phyloP scores from a whole-genome alignment of 2,888 invertebrate species.

The Palloptera scutellata region DNA sequence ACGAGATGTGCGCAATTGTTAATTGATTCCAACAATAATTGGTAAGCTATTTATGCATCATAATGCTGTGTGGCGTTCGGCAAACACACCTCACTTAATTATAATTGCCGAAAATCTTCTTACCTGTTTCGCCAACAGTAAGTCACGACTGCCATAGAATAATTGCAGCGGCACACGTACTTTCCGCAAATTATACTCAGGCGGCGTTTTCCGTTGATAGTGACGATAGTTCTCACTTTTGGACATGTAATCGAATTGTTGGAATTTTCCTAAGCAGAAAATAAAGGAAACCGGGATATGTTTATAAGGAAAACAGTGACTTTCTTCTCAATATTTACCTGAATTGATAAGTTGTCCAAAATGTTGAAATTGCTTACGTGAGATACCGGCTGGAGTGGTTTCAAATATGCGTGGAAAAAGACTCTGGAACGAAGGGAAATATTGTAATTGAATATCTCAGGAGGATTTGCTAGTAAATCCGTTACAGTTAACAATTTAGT shows the following conservation, averaged over 20 bases:
- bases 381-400: conserved; percentile 59
- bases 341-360: conserved; percentile 59
- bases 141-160: conserved; percentile 56
- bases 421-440: conserved; percentile 39
- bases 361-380: conserved; percentile 57
- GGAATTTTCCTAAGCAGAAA: conserved; percentile 52
- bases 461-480: too few relatives aligned
- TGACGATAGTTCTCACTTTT: conserved; percentile 48
- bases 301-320: background rate
- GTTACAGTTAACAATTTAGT: too few relatives aligned
- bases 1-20: background rate
- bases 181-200: conserved; percentile 54
- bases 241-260: conserved; percentile 55
- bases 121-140: conserved; percentile 47
- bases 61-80: too few relatives aligned
- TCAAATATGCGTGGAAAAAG: conserved; percentile 56
- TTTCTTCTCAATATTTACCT: conserved; percentile 45
- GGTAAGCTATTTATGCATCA: background rate
- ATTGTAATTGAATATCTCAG: too few relatives aligned
- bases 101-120: conserved; percentile 3
- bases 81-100: background rate
- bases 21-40: background rate
- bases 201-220: conserved; percentile 53
- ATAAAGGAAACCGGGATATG: background rate
- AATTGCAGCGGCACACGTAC: conserved; percentile 54